Evolutionary conservation across 2,113 vertebrate species (phyloP).

Genomic region (Talpa occidentalis): DNA sequence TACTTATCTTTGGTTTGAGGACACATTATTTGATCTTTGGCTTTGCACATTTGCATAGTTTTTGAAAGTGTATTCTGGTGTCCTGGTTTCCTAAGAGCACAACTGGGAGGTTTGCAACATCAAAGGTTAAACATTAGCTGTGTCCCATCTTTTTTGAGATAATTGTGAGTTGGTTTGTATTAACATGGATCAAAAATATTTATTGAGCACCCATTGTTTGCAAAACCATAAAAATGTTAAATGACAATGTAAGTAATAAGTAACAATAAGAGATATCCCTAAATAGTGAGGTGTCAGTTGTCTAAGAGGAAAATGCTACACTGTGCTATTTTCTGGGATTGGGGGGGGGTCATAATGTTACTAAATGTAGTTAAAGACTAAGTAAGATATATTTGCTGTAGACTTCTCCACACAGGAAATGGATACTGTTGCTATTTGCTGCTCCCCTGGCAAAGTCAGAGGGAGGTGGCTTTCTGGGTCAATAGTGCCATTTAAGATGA

Average conservation of each 20-base stretch:
- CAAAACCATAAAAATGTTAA: not conserved
- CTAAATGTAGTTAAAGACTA: not conserved
- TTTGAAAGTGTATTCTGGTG: not conserved
- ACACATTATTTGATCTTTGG: not conserved
- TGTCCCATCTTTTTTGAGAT: not conserved
- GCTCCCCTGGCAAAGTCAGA: constrained; percentile 33
- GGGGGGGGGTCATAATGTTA: too few relatives aligned
- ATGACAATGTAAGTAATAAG: not conserved
- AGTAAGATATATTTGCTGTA: not conserved
- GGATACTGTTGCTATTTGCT: constrained; percentile 24
- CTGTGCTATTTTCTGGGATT: not conserved
- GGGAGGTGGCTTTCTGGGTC: constrained; percentile 81
- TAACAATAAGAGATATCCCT: not conserved
- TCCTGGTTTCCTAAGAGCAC: too few relatives aligned
- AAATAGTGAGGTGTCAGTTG: not conserved
- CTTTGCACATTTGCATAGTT: not conserved
- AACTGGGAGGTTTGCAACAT: not conserved
- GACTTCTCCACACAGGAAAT: constrained; percentile 13
- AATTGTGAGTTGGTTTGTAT: not conserved
- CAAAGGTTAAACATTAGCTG: not conserved
- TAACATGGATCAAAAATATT: not conserved
- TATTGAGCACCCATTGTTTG: not conserved
- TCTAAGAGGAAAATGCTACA: constrained; percentile 26
- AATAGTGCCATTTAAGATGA: constrained; percentile 79
- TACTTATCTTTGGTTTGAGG: not conserved